Evolutionary conservation across 2,113 vertebrate genomes (phyloP).

Genomic region (Eclectus roratus): DNA sequence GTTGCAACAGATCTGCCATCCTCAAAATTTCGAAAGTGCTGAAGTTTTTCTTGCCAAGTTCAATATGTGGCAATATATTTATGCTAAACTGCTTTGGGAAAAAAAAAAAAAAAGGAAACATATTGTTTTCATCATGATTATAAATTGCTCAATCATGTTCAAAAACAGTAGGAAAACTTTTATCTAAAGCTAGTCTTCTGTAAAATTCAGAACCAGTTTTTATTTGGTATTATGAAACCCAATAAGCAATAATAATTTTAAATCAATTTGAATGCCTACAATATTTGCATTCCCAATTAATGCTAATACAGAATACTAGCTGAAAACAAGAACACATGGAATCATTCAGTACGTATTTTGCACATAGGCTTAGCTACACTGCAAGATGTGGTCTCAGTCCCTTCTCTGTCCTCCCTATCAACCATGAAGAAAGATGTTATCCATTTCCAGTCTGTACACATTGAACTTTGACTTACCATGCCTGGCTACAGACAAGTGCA

Average conservation of each 20-base stretch:
- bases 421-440: background rate
- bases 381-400: background rate
- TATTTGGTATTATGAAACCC: background rate
- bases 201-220: background rate
- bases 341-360: rapidly evolving
- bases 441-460: background rate
- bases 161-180: background rate
- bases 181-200: background rate
- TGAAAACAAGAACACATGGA: background rate
- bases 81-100: background rate
- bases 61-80: background rate
- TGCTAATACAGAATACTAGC: background rate
- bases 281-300: background rate
- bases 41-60: background rate
- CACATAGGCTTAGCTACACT: background rate
- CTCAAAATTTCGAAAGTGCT: background rate
- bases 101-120: background rate
- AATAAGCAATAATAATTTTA: background rate
- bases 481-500: background rate
- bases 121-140: background rate
- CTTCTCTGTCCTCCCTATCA: background rate
- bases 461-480: background rate
- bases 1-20: background rate
- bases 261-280: background rate
- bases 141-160: background rate